Evolutionary conservation across 2,113 vertebrate genomes (phyloP).

Genomic region (Peucedramus taeniatus): DNA sequence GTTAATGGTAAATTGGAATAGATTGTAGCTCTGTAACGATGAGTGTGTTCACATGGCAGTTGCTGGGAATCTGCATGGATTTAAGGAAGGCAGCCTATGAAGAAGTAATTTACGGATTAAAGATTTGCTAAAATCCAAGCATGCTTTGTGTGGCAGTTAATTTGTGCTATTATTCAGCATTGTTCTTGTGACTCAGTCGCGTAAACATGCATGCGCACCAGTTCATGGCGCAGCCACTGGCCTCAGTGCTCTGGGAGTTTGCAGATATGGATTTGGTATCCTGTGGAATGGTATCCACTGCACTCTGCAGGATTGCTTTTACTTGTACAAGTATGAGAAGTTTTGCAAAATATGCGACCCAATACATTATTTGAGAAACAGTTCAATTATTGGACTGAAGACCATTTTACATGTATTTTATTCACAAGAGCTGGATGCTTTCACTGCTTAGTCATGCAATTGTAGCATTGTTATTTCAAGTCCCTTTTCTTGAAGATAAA

Average conservation of each 20-base stretch:
- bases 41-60: neutral
- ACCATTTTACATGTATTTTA: neutral
- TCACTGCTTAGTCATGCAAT: neutral
- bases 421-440: neutral
- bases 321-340: neutral
- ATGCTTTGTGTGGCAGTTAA: neutral
- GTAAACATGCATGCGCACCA: accelerated
- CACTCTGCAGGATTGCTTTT: neutral
- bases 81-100: neutral
- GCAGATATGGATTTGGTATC: accelerated
- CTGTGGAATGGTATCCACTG: neutral
- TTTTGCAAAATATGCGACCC: neutral
- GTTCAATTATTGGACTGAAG: neutral
- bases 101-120: conserved; percentile 35
- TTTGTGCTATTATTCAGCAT: neutral
- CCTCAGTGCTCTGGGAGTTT: neutral
- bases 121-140: neutral
- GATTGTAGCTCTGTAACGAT: neutral
- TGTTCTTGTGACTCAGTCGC: neutral
- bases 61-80: neutral
- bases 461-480: neutral
- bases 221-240: neutral
- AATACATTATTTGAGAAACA: neutral
- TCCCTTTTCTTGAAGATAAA: neutral
- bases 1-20: neutral